Evolutionary conservation across 37 sponge, comb jelly and placozoan genomes (phyloP).

Genomic region (Oscarella lobularis): DNA sequence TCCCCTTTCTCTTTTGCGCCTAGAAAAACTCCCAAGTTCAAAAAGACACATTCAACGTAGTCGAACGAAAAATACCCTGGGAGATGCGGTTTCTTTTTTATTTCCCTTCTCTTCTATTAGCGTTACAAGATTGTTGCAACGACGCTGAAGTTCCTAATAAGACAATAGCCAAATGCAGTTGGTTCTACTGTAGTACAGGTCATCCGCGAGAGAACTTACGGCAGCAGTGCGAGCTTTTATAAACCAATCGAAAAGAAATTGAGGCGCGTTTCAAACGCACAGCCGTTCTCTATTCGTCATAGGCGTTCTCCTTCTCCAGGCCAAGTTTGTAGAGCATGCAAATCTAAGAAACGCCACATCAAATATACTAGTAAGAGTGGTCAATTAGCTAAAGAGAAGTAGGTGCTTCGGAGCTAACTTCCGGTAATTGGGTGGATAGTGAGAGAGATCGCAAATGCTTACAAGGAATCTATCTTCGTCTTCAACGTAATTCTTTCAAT

Average conservation of each 20-base stretch:
- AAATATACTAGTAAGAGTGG: too few species aligned
- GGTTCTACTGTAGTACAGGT: slow-evolving; percentile 3
- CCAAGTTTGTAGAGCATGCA: slow-evolving; percentile 93
- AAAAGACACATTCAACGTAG: too few species aligned
- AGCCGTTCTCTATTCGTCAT: slow-evolving; percentile 84
- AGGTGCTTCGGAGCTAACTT: too few species aligned
- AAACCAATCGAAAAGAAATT: slow-evolving; percentile 99
- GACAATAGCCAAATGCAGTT: not conserved
- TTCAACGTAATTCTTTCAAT: slow-evolving; percentile 96
- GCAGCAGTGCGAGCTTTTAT: slow-evolving; percentile 94
- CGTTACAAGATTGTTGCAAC: slow-evolving; percentile 93
- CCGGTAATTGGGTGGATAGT: too few species aligned
- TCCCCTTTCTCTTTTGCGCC: too few species aligned
- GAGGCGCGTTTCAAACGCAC: slow-evolving; percentile 82
- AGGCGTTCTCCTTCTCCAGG: slow-evolving; percentile 93
- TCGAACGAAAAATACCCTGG: too few species aligned
- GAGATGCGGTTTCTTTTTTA: too few species aligned
- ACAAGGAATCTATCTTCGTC: slow-evolving; percentile 94
- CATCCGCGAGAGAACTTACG: slow-evolving; percentile 21
- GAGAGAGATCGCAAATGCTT: slow-evolving; percentile 10
- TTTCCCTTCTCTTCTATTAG: slow-evolving; percentile 53
- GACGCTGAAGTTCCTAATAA: slow-evolving; percentile 83
- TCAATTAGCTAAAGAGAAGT: too few species aligned
- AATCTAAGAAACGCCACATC: slow-evolving; percentile 29
- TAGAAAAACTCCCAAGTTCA: too few species aligned